These are phyloP conservation scores for Pteronotus mesoamericanus DNA, from an alignment of 2,797 vertebrate genomes.

Conservation along the genomic window DNA sequence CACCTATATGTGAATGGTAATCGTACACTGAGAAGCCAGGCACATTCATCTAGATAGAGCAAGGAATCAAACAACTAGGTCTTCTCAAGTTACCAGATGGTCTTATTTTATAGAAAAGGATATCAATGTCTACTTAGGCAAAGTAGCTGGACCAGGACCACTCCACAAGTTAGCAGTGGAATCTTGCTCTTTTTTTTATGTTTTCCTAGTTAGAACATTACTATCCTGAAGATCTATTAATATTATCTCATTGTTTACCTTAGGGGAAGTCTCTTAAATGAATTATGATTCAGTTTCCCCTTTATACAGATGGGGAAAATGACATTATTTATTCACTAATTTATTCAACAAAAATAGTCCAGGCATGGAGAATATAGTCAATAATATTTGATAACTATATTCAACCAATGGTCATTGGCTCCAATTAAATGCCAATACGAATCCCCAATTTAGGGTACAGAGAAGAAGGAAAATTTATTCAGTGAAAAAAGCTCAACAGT, in stretches of 20 bases:
- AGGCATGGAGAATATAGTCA: not conserved
- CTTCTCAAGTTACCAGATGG: not conserved
- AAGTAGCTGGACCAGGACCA: not conserved
- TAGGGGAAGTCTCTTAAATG: not conserved
- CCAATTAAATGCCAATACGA: not conserved
- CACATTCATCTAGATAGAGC: not conserved
- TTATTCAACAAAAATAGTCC: not conserved
- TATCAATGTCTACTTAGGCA: not conserved
- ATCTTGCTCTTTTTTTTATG: not conserved
- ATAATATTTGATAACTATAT: not conserved
- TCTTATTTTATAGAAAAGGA: not conserved
- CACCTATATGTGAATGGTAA: not conserved
- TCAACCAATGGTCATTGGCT: not conserved
- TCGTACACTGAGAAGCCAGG: not conserved
- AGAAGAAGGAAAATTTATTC: not conserved
- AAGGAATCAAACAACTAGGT: not conserved
- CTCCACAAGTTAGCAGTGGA: not conserved
- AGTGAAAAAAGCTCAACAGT: not conserved
- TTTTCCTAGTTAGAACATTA: not conserved
- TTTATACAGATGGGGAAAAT: conserved; percentile 3
- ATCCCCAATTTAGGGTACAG: not conserved
- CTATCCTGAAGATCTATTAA: not conserved
- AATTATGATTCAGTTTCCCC: not conserved
- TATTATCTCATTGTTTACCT: not conserved
- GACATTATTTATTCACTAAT: not conserved